Percentiles rank a stretch among this genome's conserved stretches.
Evolutionary conservation across 2,888 invertebrate genomes (phyloP).

Genomic region (Tethea ocularis): DNA sequence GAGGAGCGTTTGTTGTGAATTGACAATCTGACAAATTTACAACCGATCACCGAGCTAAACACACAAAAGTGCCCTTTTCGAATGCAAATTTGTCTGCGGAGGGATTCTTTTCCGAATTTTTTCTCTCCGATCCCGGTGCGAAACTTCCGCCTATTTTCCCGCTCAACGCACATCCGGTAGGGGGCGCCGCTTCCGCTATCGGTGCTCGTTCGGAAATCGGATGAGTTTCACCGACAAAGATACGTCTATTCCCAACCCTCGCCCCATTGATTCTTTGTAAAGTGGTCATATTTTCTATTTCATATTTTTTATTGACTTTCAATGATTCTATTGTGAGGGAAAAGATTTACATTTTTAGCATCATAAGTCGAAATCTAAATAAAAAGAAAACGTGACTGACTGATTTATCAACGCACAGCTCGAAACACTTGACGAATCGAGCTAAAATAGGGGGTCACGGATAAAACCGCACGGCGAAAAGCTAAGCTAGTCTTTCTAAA

Average conservation of each 20-base stretch:
- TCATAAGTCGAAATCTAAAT: background rate
- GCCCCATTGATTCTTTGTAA: slow-evolving; percentile 60
- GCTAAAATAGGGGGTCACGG: no score
- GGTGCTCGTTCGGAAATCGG: slow-evolving; percentile 74
- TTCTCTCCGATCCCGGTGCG: slow-evolving; percentile 55
- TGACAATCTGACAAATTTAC: slow-evolving; percentile 81
- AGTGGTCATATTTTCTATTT: slow-evolving; percentile 67
- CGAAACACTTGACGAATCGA: no score
- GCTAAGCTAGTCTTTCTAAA: background rate
- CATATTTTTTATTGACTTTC: slow-evolving; percentile 68
- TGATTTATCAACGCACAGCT: no score
- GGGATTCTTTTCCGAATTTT: slow-evolving; percentile 70
- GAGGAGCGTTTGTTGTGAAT: slow-evolving; percentile 67
- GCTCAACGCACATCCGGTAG: slow-evolving; percentile 76
- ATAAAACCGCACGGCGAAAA: no score
- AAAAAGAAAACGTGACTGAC: no score
- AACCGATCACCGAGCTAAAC: slow-evolving; percentile 71
- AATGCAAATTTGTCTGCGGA: slow-evolving; percentile 76
- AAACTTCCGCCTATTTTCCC: slow-evolving; percentile 83
- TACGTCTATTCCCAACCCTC: slow-evolving; percentile 62
- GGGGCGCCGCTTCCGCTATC: slow-evolving; percentile 69
- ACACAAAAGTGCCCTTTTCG: slow-evolving; percentile 77
- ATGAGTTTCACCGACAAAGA: slow-evolving; percentile 61
- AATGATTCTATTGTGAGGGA: slow-evolving; percentile 41
- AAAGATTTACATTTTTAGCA: background rate